These are phyloP conservation scores for Scaptomyza polygonia DNA, from an alignment of 2,888 invertebrate genomes.

Conservation along the genomic window DNA sequence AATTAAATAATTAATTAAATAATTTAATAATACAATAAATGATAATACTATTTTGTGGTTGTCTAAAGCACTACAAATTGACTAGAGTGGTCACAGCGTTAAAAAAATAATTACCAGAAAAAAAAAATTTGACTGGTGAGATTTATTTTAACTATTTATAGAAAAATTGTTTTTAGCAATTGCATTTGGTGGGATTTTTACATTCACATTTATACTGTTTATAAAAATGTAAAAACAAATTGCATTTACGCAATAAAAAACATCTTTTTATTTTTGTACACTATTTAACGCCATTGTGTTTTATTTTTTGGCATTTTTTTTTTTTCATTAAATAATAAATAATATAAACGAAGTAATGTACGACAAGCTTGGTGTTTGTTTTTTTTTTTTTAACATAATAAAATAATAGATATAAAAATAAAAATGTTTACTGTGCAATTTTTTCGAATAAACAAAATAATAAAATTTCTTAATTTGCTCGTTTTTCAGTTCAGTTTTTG, in stretches of 20 bases:
- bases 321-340: slow-evolving; percentile 19
- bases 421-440: slow-evolving; percentile 63
- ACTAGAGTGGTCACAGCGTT: slow-evolving; percentile 39
- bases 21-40: slow-evolving; percentile 10
- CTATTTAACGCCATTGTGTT: slow-evolving; percentile 39
- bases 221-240: slow-evolving; percentile 83
- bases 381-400: slow-evolving; percentile 12
- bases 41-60: slow-evolving; percentile 21
- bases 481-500: slow-evolving; percentile 39
- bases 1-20: slow-evolving; percentile 9
- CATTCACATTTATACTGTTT: slow-evolving; percentile 29
- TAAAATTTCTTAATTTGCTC: slow-evolving; percentile 53
- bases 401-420: neutral
- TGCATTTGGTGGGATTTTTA: slow-evolving; percentile 40
- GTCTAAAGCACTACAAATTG: slow-evolving; percentile 46
- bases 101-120: slow-evolving; percentile 20
- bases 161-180: slow-evolving; percentile 24
- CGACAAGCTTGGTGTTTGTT: slow-evolving; percentile 58
- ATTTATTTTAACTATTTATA: slow-evolving; percentile 39
- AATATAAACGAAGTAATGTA: slow-evolving; percentile 1
- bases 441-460: slow-evolving; percentile 34
- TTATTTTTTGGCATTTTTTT: slow-evolving; percentile 38
- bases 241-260: slow-evolving; percentile 84
- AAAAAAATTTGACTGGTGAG: slow-evolving; percentile 32
- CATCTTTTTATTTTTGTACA: slow-evolving; percentile 37